These are phyloP conservation scores for Copsychus sechellarum DNA, from an alignment of 2,113 vertebrate species.

Conservation along the genomic window DNA sequence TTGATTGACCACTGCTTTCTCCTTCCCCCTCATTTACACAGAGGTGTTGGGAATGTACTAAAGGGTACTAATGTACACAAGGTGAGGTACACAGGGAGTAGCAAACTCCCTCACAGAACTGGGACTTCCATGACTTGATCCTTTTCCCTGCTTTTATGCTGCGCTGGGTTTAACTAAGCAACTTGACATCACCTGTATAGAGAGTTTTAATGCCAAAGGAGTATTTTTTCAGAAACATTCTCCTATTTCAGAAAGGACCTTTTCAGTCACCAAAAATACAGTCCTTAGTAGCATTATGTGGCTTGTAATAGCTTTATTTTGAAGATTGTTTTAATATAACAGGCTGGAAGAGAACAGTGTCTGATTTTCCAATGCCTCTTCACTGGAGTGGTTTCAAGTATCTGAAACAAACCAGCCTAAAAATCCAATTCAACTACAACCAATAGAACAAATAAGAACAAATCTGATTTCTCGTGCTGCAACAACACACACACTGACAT, in stretches of 20 bases:
- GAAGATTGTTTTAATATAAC: neutral
- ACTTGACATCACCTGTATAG: neutral
- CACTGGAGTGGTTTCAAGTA: neutral
- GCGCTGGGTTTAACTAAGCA: neutral
- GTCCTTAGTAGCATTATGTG: neutral
- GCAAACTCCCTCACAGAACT: neutral
- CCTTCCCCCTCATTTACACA: slow-evolving; percentile 72
- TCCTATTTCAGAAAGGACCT: neutral
- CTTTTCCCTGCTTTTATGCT: neutral
- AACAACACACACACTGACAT: neutral
- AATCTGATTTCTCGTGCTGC: neutral
- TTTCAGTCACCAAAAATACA: neutral
- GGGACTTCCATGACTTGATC: neutral
- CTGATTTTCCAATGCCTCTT: neutral
- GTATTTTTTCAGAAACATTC: neutral
- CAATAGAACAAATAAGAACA: neutral
- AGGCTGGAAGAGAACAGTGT: neutral
- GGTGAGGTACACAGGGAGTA: neutral
- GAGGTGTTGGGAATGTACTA: slow-evolving; percentile 26
- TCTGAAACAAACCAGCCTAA: neutral
- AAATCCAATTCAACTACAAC: neutral
- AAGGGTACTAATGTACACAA: neutral
- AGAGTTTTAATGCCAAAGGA: neutral
- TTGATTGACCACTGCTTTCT: slow-evolving; percentile 36
- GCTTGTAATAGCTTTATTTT: neutral